Evolutionary conservation across 2,888 invertebrate genomes (phyloP).

Genomic region (Papilio protenor): DNA sequence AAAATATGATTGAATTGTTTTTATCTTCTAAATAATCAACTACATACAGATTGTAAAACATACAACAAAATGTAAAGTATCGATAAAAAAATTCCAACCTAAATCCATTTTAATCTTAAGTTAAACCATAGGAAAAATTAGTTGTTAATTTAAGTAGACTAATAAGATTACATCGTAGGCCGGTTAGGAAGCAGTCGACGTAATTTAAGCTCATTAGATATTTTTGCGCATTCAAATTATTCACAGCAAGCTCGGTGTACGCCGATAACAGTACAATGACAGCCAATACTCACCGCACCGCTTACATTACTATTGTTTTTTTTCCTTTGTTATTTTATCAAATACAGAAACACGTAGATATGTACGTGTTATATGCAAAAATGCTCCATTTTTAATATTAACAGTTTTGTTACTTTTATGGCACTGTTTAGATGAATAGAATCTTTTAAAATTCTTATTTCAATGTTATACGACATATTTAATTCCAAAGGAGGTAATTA

Average conservation of each 20-base stretch:
- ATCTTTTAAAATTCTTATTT: neutral
- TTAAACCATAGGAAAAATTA: too few relatives aligned
- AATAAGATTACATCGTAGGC: constrained; percentile 42
- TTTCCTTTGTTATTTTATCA: neutral
- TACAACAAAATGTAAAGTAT: too few relatives aligned
- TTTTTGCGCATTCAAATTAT: constrained; percentile 45
- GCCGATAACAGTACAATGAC: constrained; percentile 36
- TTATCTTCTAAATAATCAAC: neutral
- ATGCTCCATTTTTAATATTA: too few relatives aligned
- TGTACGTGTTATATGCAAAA: neutral
- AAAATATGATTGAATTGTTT: neutral
- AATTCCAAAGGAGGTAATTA: neutral
- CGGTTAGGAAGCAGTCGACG: constrained; percentile 49
- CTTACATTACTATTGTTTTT: constrained; percentile 12
- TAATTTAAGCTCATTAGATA: constrained; percentile 50
- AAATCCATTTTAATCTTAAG: too few relatives aligned
- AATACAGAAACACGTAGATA: neutral
- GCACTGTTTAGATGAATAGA: neutral
- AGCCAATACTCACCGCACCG: constrained; percentile 3
- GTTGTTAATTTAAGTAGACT: too few relatives aligned
- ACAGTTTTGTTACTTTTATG: neutral
- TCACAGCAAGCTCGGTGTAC: constrained; percentile 26
- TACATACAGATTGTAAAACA: too few relatives aligned
- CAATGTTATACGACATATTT: neutral
- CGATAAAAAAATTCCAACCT: too few relatives aligned